Conservation (phyloP, 2,113 vertebrate genomes). For the Falco punctatus region DNA sequence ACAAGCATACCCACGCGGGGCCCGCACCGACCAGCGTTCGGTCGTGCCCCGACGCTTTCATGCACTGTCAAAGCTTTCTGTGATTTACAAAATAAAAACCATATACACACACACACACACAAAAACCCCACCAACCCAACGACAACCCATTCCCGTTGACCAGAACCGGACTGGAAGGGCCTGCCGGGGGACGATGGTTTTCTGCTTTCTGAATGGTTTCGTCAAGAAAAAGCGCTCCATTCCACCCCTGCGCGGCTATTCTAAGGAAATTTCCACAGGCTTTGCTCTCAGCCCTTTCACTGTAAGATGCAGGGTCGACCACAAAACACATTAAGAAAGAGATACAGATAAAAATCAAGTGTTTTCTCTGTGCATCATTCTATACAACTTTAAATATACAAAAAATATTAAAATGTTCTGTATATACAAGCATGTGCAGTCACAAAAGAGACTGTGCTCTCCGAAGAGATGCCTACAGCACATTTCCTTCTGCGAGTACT, state of each 20-base stretch:
- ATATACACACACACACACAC: too few species aligned
- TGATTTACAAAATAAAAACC: too few species aligned
- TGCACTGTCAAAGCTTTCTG: fast-evolving
- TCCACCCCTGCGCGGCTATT: fast-evolving
- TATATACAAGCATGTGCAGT: not conserved
- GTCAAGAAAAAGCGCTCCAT: not conserved
- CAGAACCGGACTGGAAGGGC: fast-evolving
- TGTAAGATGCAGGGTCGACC: not conserved
- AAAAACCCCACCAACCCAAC: fast-evolving
- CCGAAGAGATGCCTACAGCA: not conserved
- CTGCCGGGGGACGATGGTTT: fast-evolving
- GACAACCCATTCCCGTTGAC: fast-evolving
- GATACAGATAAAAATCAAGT: not conserved
- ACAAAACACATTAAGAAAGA: not conserved
- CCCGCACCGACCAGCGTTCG: fast-evolving
- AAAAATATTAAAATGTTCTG: not conserved
- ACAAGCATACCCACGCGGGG: fast-evolving
- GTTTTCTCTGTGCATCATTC: not conserved
- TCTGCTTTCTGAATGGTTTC: not conserved
- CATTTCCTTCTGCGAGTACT: not conserved
- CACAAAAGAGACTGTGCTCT: not conserved
- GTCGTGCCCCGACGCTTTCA: fast-evolving
- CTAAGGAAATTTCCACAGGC: not conserved
- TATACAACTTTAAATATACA: not conserved
- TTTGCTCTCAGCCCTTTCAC: not conserved